phyloP scores from a whole-genome alignment of 2,888 invertebrate genomes.

The Mactromeris polynyma region DNA sequence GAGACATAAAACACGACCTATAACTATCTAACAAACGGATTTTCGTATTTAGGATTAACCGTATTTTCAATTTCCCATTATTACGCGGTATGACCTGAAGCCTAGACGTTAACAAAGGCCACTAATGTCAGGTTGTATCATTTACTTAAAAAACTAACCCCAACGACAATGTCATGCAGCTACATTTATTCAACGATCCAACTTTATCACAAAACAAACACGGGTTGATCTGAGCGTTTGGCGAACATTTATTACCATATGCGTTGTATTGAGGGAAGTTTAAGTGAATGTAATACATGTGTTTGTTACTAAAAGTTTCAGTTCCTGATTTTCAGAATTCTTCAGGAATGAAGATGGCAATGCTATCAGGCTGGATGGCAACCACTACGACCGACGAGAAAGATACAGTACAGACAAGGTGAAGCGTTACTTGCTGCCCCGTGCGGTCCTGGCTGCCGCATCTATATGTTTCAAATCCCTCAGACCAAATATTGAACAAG shows the following conservation, averaged over 20 bases:
- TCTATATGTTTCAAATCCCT: too few species aligned
- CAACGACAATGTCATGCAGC: conserved; percentile 8
- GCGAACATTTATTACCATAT: background rate
- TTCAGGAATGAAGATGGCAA: too few species aligned
- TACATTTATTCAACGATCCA: conserved; percentile 7
- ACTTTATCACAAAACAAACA: conserved; percentile 14
- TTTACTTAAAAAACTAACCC: conserved; percentile 16
- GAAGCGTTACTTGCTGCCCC: too few species aligned
- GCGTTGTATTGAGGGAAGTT: background rate
- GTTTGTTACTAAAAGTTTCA: too few species aligned
- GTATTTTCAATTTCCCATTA: background rate
- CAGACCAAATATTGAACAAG: too few species aligned
- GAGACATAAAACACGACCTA: too few species aligned
- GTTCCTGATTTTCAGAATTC: too few species aligned
- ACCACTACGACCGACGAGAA: too few species aligned
- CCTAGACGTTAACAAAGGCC: background rate
- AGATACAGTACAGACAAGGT: too few species aligned
- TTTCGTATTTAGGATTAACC: background rate
- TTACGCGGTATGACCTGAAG: background rate
- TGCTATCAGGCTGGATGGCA: too few species aligned
- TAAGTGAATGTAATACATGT: background rate
- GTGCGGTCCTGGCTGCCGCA: too few species aligned
- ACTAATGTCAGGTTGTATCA: conserved; percentile 4
- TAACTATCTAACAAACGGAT: background rate
- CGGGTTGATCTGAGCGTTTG: background rate